These are phyloP conservation scores for Gastrophryne carolinensis DNA, from an alignment of 2,797 vertebrate genomes.

Conservation along the genomic window DNA sequence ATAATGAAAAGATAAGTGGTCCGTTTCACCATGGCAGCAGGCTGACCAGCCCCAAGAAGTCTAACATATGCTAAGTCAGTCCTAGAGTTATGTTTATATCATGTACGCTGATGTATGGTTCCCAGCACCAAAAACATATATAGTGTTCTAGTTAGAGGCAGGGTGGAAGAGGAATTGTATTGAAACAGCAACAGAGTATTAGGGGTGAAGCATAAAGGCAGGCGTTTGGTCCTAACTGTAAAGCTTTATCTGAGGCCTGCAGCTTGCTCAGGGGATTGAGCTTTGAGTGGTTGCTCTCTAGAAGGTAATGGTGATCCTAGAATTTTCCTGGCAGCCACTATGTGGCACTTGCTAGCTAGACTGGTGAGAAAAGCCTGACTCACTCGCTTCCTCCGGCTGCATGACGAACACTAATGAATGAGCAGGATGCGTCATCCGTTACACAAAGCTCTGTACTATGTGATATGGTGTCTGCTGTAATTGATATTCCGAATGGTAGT, in stretches of 20 bases:
- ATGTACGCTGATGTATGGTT: too few relatives aligned
- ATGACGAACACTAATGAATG: slow-evolving; percentile 5
- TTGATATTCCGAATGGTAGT: slow-evolving; percentile 8
- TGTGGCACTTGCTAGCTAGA: neutral
- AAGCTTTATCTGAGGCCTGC: too few relatives aligned
- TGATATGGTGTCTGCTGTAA: neutral
- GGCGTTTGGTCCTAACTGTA: neutral
- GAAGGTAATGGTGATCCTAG: neutral
- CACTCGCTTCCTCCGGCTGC: neutral
- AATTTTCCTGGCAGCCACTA: neutral
- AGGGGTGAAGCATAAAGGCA: too few relatives aligned
- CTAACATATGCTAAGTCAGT: too few relatives aligned
- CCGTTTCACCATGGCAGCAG: too few relatives aligned
- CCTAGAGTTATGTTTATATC: too few relatives aligned
- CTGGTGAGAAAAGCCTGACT: neutral
- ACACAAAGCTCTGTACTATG: slow-evolving; percentile 16
- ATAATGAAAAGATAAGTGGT: too few relatives aligned
- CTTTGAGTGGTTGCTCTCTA: neutral
- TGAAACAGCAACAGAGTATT: too few relatives aligned
- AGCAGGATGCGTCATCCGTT: neutral
- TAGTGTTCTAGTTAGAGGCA: too few relatives aligned
- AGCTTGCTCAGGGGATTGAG: neutral
- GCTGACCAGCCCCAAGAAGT: too few relatives aligned
- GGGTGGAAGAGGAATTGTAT: too few relatives aligned
- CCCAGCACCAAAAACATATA: too few relatives aligned